Base-by-base conservation (phyloP, 2,888 invertebrate genomes). In the Andrena haemorrhoa region DNA sequence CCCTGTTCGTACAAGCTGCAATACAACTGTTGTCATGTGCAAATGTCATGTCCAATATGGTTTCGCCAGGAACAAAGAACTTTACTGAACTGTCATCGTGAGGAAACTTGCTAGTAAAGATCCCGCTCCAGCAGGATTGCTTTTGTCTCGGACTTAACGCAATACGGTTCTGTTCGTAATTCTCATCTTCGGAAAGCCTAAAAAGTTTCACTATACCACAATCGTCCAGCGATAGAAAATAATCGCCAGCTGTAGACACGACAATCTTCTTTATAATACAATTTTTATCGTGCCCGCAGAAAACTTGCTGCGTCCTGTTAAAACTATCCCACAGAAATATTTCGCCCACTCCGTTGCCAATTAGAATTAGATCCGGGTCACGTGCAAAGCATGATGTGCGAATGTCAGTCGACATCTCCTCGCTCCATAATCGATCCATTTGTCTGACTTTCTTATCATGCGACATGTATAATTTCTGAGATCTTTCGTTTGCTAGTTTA, bases 151-250 rank as follows among this genome's bases (percentile, higher is more conserved):
- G 93, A 72, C 91, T 92, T n/a, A 86, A 87, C 12, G 80, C n/a
- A 8, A 60, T 56, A 20, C 80, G 56, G 47, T 75, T 51, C 33
- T 85, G 69, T 33, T 81, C 83, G 29, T 84, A 85, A 63, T 69
- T 49, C 12, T 86, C 77, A 5, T 89, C 89, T 8, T 89, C 85
- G 6, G 78, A 75, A 0, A 93, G 79, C 41, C 60, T 78, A 79
- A 92, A 96, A 35, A 96, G 89, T 82, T 95, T 95, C n/a, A 96
- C 94, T 29, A 93, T 93, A 0, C 96, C 96, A 86, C 95, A 95
- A 35, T 94, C 93, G 6, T 95, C 95, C 10, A 96, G 92, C 0
- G 96, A 95, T 16, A 96, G 94, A 71, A 97, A 95, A 31, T 94
- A 94, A 0, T 94, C 94, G 4, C 95, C 95, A 79, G 94, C 94